A percentile compares a stretch with the other conserved stretches of the same genome.
Conservation (phyloP, 23 tunicate species). For the Trididemnum nubilum region DNA sequence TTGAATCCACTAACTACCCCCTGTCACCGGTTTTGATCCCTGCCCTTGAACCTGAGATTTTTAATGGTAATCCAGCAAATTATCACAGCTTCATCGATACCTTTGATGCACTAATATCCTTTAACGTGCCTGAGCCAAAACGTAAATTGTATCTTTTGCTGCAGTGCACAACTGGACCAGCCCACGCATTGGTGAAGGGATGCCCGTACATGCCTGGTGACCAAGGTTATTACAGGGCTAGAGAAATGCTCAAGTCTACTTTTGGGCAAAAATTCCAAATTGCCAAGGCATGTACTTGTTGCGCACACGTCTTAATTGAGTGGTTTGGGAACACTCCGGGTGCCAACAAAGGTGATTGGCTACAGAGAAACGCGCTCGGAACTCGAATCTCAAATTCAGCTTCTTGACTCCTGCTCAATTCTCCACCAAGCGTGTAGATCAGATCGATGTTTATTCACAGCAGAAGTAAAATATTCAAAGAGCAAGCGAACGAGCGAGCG, state of each 20-base stretch:
- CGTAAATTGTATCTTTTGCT: constrained; percentile 20
- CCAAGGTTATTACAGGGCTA: constrained; percentile 2
- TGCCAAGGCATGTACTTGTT: constrained; percentile 29
- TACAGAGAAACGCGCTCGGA: too few species aligned
- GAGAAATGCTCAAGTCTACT: constrained; percentile 9
- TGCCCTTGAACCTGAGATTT: constrained; percentile 6
- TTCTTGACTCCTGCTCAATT: too few species aligned
- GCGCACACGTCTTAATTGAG: too few species aligned
- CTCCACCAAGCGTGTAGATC: too few species aligned
- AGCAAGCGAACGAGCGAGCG: too few species aligned
- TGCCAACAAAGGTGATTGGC: too few species aligned
- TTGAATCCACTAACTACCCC: not conserved
- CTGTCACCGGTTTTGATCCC: too few species aligned
- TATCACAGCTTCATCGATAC: constrained; percentile 9
- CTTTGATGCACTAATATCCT: not conserved
- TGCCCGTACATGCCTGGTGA: constrained; percentile 22
- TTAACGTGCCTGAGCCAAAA: constrained; percentile 24
- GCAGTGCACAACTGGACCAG: constrained; percentile 31
- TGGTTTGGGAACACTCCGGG: too few species aligned
- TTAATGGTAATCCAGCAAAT: constrained; percentile 9
- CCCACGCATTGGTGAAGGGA: constrained; percentile 23
- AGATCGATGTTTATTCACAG: too few species aligned
- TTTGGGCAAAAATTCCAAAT: constrained; percentile 42
- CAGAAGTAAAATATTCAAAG: too few species aligned
- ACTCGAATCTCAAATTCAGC: too few species aligned